Conservation (phyloP, 2,113 vertebrate genomes). For the Sander lucioperca region DNA sequence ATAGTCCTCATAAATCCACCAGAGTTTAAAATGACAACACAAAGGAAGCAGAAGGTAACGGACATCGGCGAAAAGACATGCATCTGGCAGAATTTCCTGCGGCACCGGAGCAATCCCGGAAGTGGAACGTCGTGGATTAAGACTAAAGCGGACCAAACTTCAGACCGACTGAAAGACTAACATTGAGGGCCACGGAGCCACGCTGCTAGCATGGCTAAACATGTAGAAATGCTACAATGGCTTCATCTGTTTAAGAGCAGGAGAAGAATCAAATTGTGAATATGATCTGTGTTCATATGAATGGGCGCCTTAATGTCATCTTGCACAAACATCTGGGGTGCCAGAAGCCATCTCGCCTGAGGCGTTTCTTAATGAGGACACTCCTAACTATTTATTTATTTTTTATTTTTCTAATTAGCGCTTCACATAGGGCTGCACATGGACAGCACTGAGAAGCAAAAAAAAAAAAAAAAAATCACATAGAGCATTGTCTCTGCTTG, state of each 20-base stretch:
- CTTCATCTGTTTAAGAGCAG: background rate
- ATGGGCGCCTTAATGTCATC: background rate
- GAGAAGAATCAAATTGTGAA: background rate
- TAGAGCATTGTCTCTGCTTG: background rate
- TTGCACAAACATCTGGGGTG: constrained; percentile 43
- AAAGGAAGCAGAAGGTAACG: too few relatives aligned
- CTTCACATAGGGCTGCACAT: background rate
- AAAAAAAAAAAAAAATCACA: background rate
- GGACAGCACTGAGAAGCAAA: background rate
- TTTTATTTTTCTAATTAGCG: background rate
- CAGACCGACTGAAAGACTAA: background rate
- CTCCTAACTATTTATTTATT: constrained; percentile 22
- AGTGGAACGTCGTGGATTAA: too few relatives aligned
- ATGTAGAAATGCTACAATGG: background rate
- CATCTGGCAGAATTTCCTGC: too few relatives aligned
- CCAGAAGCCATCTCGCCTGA: constrained; percentile 25
- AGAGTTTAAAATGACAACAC: too few relatives aligned
- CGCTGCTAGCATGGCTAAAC: background rate
- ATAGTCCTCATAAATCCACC: too few relatives aligned
- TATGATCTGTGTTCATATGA: constrained; percentile 19
- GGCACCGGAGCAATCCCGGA: too few relatives aligned
- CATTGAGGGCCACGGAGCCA: background rate
- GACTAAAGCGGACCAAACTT: background rate
- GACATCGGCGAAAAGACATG: too few relatives aligned
- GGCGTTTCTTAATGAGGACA: constrained; percentile 16